These are phyloP conservation scores for Petrosia ficiformis DNA, from an alignment of 37 sponge, comb jelly and placozoan species.

Conservation along the genomic window DNA sequence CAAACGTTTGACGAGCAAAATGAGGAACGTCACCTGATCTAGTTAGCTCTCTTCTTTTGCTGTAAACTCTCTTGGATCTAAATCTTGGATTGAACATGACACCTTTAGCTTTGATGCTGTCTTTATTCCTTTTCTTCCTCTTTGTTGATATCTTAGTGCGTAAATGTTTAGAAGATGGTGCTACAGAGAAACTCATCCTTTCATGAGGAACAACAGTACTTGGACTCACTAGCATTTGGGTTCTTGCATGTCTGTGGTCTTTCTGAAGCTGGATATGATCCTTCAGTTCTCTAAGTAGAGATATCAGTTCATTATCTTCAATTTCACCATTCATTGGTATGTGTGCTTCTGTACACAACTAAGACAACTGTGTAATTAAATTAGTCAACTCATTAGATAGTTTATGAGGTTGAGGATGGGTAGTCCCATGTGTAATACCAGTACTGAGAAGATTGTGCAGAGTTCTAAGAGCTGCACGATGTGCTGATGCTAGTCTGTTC, in stretches of 20 bases:
- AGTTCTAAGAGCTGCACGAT: constrained; percentile 35
- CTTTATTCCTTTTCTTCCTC: background rate
- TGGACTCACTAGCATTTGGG: too few relatives aligned
- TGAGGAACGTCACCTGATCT: background rate
- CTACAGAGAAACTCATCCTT: too few relatives aligned
- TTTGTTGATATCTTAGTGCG: too few relatives aligned
- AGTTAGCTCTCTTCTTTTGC: background rate
- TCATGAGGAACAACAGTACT: too few relatives aligned
- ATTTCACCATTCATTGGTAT: background rate
- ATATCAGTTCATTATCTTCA: background rate
- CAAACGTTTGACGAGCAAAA: too few relatives aligned
- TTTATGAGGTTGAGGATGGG: constrained; percentile 8
- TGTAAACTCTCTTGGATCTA: background rate
- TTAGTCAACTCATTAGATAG: constrained; percentile 26
- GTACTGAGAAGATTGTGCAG: constrained; percentile 32
- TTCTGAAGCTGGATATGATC: too few relatives aligned
- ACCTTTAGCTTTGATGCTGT: background rate
- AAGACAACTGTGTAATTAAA: constrained; percentile 1
- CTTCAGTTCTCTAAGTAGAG: too few relatives aligned
- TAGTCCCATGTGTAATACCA: background rate
- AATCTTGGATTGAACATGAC: background rate
- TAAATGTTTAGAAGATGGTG: too few relatives aligned
- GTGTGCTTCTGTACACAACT: background rate
- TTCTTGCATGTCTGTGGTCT: too few relatives aligned
- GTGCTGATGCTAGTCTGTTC: constrained; percentile 37